Evolutionary conservation across 2,888 invertebrate genomes (phyloP).

Genomic region (Homarus gammarus): DNA sequence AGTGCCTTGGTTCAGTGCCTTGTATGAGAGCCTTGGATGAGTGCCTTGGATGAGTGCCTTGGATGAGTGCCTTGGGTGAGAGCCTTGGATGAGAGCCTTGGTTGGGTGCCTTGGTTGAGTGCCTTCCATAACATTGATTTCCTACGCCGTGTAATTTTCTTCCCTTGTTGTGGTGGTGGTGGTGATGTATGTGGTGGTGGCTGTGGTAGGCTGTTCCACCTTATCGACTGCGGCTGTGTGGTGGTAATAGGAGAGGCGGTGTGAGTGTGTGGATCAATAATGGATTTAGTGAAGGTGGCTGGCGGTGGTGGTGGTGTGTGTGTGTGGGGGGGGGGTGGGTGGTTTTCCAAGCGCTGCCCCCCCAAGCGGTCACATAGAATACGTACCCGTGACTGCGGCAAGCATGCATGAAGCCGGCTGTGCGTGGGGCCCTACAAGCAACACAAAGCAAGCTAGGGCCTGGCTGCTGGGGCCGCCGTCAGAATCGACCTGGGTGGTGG

Average conservation of each 20-base stretch:
- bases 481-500: constrained; percentile 63
- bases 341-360: constrained; percentile 18
- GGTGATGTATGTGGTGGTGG: too few species aligned
- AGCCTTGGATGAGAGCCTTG: too few species aligned
- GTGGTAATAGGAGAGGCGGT: too few species aligned
- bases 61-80: too few species aligned
- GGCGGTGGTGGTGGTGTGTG: background rate
- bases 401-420: constrained; percentile 15
- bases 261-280: too few species aligned
- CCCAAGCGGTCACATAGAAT: constrained; percentile 13
- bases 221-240: too few species aligned
- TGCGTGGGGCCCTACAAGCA: constrained; percentile 32
- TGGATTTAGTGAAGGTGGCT: constrained; percentile 6
- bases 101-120: too few species aligned
- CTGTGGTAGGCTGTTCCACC: too few species aligned
- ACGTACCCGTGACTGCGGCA: constrained; percentile 3
- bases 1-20: too few species aligned
- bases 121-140: constrained; percentile 42
- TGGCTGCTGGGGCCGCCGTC: constrained; percentile 11
- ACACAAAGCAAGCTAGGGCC: constrained; percentile 42
- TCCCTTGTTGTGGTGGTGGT: too few species aligned
- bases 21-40: too few species aligned
- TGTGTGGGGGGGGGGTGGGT: constrained; percentile 21
- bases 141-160: constrained; percentile 29
- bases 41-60: too few species aligned